These are phyloP conservation scores for Lutraria rhynchaena DNA, from an alignment of 1,140 invertebrate species.

Conservation along the genomic window DNA sequence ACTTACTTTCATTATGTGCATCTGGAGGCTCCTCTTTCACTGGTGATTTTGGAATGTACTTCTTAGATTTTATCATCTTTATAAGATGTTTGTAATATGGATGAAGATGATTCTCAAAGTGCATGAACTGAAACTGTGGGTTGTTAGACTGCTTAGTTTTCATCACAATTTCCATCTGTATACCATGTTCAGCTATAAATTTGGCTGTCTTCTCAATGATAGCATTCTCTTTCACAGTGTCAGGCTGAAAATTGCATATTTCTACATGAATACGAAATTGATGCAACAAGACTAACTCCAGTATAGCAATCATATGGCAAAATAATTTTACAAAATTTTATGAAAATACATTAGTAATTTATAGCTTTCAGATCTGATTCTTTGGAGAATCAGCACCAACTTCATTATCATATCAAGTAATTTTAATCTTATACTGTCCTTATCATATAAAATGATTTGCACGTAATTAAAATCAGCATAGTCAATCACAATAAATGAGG, in stretches of 20 bases:
- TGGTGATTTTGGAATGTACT: conserved; percentile 84
- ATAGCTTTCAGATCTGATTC: too few species aligned
- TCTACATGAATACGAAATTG: too few species aligned
- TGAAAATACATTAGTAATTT: too few species aligned
- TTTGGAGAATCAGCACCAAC: too few species aligned
- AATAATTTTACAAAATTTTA: too few species aligned
- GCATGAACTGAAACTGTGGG: conserved; percentile 95
- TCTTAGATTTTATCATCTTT: conserved; percentile 81
- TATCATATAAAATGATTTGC: too few species aligned
- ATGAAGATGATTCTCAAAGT: conserved; percentile 92
- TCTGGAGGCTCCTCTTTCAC: conserved; percentile 58
- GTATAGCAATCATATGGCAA: too few species aligned
- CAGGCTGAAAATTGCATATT: conserved; percentile 93
- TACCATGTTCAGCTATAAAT: conserved; percentile 95
- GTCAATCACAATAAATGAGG: too few species aligned
- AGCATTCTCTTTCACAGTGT: conserved; percentile 93
- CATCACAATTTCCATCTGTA: conserved; percentile 99
- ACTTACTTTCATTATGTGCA: conserved; percentile 55
- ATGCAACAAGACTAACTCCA: too few species aligned
- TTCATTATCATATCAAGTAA: too few species aligned
- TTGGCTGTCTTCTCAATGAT: conserved; percentile 98
- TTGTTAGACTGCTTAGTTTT: conserved; percentile 98
- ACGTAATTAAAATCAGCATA: too few species aligned
- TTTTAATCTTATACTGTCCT: too few species aligned
- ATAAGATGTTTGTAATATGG: conserved; percentile 94